Evolutionary conservation across 1,140 invertebrate genomes (phyloP), one percentile per base, ranked within the genome.

Genomic region (Delia radicum): DNA sequence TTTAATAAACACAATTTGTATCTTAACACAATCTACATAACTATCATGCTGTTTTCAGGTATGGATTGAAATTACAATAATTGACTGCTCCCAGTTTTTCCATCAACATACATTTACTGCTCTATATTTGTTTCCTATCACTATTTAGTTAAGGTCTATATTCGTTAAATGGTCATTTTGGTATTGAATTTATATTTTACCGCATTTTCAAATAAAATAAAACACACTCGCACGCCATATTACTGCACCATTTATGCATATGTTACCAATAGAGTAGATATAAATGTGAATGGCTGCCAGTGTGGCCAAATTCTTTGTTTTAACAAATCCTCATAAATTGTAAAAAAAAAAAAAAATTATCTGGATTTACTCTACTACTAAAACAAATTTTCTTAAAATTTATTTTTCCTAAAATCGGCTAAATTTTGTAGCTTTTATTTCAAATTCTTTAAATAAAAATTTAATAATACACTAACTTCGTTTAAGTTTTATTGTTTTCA

Each of bases 121-220:
- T 15, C 37, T 42, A 42, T 42, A 42, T 42, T 13, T 13, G 12
- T 42, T 42, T 42, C 37, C 37, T 42, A 42, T 42, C 37, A 42
- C n/a, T 42, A 42, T 42, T 42, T 42, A n/a, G 33, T 18, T 21
- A 21, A n/a, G 48, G 21, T 55, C 7, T 55, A 24, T 55, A 24
- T 55, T 18, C n/a, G 18, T 55, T 55, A 21, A 55, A 55, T 55
- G 48, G 18, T 2, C 15, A 55, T 21, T 55, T 55, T 21, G 7
- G n/a, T 55, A 55, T 55, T 55, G 48, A 55, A 55, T 55, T 55
- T 55, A 55, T 55, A 55, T 55, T 55, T 55, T 55, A 55, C 48
- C 48, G 48, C 48, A 55, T 55, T 55, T 55, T 55, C 48, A 55
- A 42, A 7, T 21, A 8, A 55, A 55, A 21, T 37, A 21, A 24